phyloP scores from a whole-genome alignment of 2,888 invertebrate genomes.

The Chymomyza fuscimana region DNA sequence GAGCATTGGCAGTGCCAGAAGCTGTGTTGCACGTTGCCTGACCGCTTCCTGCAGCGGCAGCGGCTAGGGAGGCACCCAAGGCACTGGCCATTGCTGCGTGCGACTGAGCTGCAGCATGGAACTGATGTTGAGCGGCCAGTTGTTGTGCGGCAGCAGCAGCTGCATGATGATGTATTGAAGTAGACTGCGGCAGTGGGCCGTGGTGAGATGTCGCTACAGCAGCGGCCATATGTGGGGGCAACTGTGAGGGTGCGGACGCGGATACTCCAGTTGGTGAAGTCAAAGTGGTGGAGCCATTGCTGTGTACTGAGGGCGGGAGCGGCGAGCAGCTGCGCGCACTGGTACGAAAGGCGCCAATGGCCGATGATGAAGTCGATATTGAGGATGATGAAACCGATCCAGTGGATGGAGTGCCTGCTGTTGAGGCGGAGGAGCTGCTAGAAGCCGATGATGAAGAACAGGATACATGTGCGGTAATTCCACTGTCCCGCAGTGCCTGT shows the following conservation, averaged over 20 bases:
- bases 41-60: constrained; percentile 74
- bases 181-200: constrained; percentile 41
- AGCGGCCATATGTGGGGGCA: constrained; percentile 64
- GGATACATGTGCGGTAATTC: constrained; percentile 27
- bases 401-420: constrained; percentile 18
- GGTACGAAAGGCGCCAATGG: constrained; percentile 43
- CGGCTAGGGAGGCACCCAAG: constrained; percentile 69
- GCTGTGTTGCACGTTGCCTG: constrained; percentile 67
- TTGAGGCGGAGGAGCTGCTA: constrained; percentile 31
- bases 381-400: constrained; percentile 26
- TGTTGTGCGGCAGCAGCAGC: constrained; percentile 75
- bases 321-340: constrained; percentile 66
- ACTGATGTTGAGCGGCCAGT: constrained; percentile 73
- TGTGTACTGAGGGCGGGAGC: constrained; percentile 51
- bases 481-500: constrained; percentile 42
- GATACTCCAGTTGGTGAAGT: constrained; percentile 50
- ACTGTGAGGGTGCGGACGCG: constrained; percentile 44
- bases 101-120: constrained; percentile 71
- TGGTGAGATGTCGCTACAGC: constrained; percentile 67
- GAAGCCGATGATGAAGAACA: constrained; percentile 40
- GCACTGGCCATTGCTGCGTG: constrained; percentile 77
- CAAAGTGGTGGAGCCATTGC: constrained; percentile 49
- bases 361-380: constrained; percentile 16
- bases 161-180: constrained; percentile 68
- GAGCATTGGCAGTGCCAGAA: constrained; percentile 49